Evolutionary conservation across 1,140 invertebrate genomes (phyloP).

Genomic region (Drosophila burlai): DNA sequence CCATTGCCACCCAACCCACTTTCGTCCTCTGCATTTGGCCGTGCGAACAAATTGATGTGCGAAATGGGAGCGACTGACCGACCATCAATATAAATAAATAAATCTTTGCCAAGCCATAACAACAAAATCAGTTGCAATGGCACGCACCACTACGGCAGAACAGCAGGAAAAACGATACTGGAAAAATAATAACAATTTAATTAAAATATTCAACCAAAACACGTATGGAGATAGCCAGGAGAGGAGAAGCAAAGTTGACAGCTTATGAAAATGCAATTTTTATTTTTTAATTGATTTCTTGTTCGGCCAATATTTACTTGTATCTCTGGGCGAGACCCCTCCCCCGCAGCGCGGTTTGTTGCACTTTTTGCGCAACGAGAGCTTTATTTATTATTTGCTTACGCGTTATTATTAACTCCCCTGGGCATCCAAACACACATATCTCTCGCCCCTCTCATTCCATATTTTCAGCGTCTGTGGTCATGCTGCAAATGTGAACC

Average conservation of each 20-base stretch:
- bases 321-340: slow-evolving; percentile 24
- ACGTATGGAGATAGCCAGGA: slow-evolving; percentile 47
- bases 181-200: slow-evolving; percentile 82
- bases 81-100: slow-evolving; percentile 81
- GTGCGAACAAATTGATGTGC: slow-evolving; percentile 65
- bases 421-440: slow-evolving; percentile 12
- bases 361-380: slow-evolving; percentile 44
- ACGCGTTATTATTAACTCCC: slow-evolving; percentile 65
- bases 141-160: slow-evolving; percentile 54
- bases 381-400: slow-evolving; percentile 71
- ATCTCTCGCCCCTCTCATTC: background rate
- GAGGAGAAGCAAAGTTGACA: slow-evolving; percentile 49
- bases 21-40: slow-evolving; percentile 14
- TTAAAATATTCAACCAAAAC: slow-evolving; percentile 80
- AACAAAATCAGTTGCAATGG: slow-evolving; percentile 80
- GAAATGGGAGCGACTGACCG: slow-evolving; percentile 44
- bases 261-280: slow-evolving; percentile 81
- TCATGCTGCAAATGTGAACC: slow-evolving; percentile 4
- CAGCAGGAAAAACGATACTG: slow-evolving; percentile 48
- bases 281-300: slow-evolving; percentile 81
- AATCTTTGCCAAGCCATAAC: slow-evolving; percentile 78
- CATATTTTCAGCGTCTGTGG: background rate
- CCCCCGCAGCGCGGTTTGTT: slow-evolving; percentile 18
- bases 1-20: slow-evolving; percentile 17
- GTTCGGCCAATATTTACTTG: slow-evolving; percentile 72